Conservation (phyloP, 2,797 vertebrate species). For the Enteromius radiatus region DNA sequence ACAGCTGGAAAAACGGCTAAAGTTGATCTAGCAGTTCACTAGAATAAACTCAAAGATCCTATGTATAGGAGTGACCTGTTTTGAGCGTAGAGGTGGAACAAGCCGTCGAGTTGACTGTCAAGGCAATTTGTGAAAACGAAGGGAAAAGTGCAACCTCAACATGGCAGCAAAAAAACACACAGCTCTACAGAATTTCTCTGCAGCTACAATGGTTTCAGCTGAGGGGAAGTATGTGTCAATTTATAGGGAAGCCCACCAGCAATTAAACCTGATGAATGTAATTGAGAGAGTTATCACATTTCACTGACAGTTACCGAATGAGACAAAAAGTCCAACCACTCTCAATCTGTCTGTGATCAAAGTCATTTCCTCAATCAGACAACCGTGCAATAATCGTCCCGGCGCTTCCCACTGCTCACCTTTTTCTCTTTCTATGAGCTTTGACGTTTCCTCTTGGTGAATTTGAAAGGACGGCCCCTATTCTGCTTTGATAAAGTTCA, state of each 20-base stretch:
- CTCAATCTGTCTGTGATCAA: constrained; percentile 25
- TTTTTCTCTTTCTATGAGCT: background rate
- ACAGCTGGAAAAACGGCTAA: background rate
- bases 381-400: background rate
- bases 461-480: background rate
- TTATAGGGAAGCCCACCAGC: background rate
- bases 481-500: constrained; percentile 39
- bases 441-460: constrained; percentile 6
- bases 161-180: constrained; percentile 13
- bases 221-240: constrained; percentile 6
- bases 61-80: constrained; percentile 2
- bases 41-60: background rate
- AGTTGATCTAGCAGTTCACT: background rate
- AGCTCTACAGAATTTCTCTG: background rate
- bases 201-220: constrained; percentile 11
- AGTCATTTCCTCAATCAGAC: constrained; percentile 40
- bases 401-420: background rate
- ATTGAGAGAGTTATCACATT: constrained; percentile 20
- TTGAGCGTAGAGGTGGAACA: background rate
- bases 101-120: constrained; percentile 13
- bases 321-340: constrained; percentile 12
- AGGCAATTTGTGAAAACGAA: constrained; percentile 16
- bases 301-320: constrained; percentile 18
- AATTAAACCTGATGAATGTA: constrained; percentile 26
- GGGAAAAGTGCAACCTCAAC: constrained; percentile 36